Conservation (phyloP, 2,113 vertebrate genomes). For the Chaenocephalus aceratus region DNA sequence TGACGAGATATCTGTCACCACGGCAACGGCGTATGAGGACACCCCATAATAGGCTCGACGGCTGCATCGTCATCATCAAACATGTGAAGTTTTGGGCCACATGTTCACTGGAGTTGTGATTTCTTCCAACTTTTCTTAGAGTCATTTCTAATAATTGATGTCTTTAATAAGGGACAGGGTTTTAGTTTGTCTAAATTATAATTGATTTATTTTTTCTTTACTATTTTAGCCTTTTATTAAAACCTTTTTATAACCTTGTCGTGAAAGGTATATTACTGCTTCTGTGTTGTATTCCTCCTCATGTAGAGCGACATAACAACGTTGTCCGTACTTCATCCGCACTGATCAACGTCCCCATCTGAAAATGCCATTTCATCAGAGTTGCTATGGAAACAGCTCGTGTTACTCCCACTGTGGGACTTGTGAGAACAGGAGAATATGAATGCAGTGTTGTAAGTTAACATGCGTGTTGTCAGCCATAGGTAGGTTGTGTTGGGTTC, state of each 20-base stretch:
- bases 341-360: constrained; percentile 32
- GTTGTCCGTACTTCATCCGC: constrained; percentile 32
- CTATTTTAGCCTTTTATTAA: background rate
- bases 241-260: background rate
- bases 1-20: too few relatives aligned
- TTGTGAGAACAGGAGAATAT: constrained; percentile 27
- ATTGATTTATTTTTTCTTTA: background rate
- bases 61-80: too few relatives aligned
- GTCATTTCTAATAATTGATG: too few relatives aligned
- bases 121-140: too few relatives aligned
- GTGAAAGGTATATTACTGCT: constrained; percentile 13
- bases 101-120: too few relatives aligned
- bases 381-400: constrained; percentile 65
- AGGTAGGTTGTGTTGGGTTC: constrained; percentile 11
- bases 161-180: too few relatives aligned
- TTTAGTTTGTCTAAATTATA: background rate
- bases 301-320: constrained; percentile 1
- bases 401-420: constrained; percentile 36
- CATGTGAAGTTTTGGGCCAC: too few relatives aligned
- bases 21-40: too few relatives aligned
- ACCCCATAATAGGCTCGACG: too few relatives aligned
- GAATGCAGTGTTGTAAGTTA: constrained; percentile 26
- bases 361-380: constrained; percentile 46
- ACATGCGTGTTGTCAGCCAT: constrained; percentile 14
- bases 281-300: constrained; percentile 24